Evolutionary conservation across 2,888 invertebrate genomes (phyloP).

Genomic region (Drosophila tanythrix): DNA sequence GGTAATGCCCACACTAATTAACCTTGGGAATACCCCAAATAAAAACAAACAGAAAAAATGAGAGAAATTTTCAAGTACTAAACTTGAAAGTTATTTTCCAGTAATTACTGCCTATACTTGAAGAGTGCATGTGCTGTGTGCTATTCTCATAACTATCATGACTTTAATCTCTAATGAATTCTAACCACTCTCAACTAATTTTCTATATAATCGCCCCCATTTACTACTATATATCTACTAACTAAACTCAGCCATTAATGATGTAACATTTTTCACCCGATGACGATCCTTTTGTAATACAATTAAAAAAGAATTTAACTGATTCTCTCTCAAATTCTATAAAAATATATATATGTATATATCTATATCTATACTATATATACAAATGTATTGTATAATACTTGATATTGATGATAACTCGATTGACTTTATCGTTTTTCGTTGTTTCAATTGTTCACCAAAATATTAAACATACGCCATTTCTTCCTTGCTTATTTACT

Average conservation of each 20-base stretch:
- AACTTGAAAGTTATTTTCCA: constrained; percentile 1
- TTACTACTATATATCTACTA: constrained; percentile 10
- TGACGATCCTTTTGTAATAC: constrained; percentile 29
- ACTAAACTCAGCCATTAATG: constrained; percentile 6
- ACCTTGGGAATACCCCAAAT: not conserved
- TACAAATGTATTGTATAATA: constrained; percentile 23
- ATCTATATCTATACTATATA: constrained; percentile 24
- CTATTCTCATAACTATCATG: constrained; percentile 27
- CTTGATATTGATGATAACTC: constrained; percentile 65
- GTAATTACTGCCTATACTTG: constrained; percentile 4
- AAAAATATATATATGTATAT: constrained; percentile 23
- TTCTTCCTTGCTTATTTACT: constrained; percentile 82
- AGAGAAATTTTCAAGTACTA: constrained; percentile 4
- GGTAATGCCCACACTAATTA: constrained; percentile 68
- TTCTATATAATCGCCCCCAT: constrained; percentile 35
- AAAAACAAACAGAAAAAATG: not conserved
- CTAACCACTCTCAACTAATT: constrained; percentile 41
- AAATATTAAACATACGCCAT: constrained; percentile 80
- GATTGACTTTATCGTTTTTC: constrained; percentile 70
- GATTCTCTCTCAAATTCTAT: constrained; percentile 36
- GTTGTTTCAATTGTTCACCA: constrained; percentile 77
- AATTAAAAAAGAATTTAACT: constrained; percentile 27
- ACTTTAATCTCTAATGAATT: constrained; percentile 38
- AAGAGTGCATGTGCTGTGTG: constrained; percentile 40
- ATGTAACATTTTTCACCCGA: constrained; percentile 30